Conservation (phyloP, 2,113 vertebrate genomes). For the Orcinus orca region DNA sequence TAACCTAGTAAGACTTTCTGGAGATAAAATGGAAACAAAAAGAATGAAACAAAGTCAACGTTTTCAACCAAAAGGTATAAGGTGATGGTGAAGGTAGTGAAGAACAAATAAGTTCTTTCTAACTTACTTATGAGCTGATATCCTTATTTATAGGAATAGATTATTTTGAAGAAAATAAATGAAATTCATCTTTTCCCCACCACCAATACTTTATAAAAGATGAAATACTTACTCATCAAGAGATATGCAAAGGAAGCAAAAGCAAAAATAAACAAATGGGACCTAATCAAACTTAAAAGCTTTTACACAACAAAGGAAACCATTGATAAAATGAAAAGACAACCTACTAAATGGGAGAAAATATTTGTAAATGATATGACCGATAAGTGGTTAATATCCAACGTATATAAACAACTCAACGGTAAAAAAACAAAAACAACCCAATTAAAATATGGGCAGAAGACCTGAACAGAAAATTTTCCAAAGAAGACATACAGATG, state of each 20-base stretch:
- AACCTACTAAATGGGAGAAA: not conserved
- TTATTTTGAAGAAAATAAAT: slow-evolving; percentile 31
- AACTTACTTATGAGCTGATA: not conserved
- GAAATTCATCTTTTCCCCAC: not conserved
- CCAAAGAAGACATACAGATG: not conserved
- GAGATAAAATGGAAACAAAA: not conserved
- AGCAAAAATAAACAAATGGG: not conserved
- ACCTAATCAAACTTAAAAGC: not conserved
- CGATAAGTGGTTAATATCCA: not conserved
- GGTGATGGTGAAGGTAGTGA: not conserved
- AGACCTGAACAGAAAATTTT: not conserved
- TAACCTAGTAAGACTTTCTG: not conserved
- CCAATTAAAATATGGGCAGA: not conserved
- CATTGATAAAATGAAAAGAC: not conserved
- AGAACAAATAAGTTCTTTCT: not conserved
- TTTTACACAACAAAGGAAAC: not conserved
- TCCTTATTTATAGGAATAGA: not conserved
- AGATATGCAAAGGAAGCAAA: not conserved
- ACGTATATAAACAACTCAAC: not conserved
- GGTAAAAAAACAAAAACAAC: not conserved
- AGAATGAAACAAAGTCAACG: not conserved
- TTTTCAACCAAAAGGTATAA: not conserved
- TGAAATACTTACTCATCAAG: not conserved
- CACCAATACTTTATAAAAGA: not conserved
- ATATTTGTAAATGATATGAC: not conserved